Evolutionary conservation across 2,797 vertebrate genomes (phyloP), one percentile per base, ranked within the genome.

Genomic region (Sebastes itinus): DNA sequence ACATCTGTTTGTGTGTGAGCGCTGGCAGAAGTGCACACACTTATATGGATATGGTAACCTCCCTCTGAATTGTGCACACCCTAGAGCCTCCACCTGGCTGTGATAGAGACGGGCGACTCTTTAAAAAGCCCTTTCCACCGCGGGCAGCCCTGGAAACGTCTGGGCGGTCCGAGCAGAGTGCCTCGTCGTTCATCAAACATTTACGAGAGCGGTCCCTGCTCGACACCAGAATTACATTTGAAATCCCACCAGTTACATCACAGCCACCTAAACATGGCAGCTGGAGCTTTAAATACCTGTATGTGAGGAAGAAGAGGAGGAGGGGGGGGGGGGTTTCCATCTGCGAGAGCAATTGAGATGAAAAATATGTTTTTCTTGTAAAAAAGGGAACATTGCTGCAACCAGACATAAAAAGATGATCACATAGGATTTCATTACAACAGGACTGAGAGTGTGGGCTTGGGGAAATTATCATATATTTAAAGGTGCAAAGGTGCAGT

Each of bases 131-230:
- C 72, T 78, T 78, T 87, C 74, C 78, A 83, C 79, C 78, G 54
- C 33, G 22, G 82, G 90, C 77, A 72, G 86, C 74, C 72, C 38
- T 11, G 70, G 60, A 77, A 86, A 56, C 1, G 46, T 59, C 86
- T 54, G 79, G 81, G 84, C 52, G 25, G 88, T 72, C 72, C n/a
- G 25, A 73, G 85, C 74, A 76, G 90, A 92, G 85, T 77, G 91
- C 87, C 87, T 87, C 58, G 13, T 59, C 27, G 64, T 64, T 93
- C 90, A 94, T 96, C 77, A 95, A 95, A 95, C 87, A 95, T 96
- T 95, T 83, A 95, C 42, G 23, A 85, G 58, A 67, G 87, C 73
- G 56, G 76, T 91, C 83, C 88, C 89, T 89, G 52, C 83, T 86
- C 61, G 32, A 94, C 90, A 92, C 65, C 81, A 52, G 89, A 93